These are phyloP conservation scores for Maniola jurtina DNA, from an alignment of 1,140 invertebrate species.

Conservation along the genomic window DNA sequence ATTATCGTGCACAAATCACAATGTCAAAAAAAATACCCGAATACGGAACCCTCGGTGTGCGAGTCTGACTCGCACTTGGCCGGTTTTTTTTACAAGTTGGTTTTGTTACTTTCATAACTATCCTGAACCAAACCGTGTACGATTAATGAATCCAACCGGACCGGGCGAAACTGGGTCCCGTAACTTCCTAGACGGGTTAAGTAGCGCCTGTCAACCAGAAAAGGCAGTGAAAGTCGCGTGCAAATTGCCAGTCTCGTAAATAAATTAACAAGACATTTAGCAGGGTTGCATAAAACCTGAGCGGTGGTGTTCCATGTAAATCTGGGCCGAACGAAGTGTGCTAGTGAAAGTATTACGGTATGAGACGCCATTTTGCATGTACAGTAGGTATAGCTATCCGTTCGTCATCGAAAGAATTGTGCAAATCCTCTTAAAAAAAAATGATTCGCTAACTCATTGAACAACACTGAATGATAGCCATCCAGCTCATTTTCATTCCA, in stretches of 20 bases:
- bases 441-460: too few relatives aligned
- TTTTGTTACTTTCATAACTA: too few relatives aligned
- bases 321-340: conserved; percentile 16
- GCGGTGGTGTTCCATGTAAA: conserved; percentile 4
- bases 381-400: neutral
- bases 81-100: too few relatives aligned
- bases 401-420: neutral
- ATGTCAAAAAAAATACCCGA: too few relatives aligned
- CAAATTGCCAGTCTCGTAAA: neutral
- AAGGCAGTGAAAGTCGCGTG: conserved; percentile 1
- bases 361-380: conserved; percentile 14
- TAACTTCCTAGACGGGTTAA: neutral
- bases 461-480: too few relatives aligned
- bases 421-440: neutral
- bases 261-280: conserved; percentile 8
- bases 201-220: neutral
- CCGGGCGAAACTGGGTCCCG: neutral
- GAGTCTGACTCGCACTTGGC: too few relatives aligned
- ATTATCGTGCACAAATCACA: too few relatives aligned
- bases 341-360: conserved; percentile 32
- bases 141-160: too few relatives aligned
- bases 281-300: conserved; percentile 31
- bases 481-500: too few relatives aligned
- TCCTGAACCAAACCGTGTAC: too few relatives aligned
- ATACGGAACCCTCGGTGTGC: too few relatives aligned